Evolutionary conservation across 2,888 invertebrate genomes (phyloP).

Genomic region (Caprella mutica): DNA sequence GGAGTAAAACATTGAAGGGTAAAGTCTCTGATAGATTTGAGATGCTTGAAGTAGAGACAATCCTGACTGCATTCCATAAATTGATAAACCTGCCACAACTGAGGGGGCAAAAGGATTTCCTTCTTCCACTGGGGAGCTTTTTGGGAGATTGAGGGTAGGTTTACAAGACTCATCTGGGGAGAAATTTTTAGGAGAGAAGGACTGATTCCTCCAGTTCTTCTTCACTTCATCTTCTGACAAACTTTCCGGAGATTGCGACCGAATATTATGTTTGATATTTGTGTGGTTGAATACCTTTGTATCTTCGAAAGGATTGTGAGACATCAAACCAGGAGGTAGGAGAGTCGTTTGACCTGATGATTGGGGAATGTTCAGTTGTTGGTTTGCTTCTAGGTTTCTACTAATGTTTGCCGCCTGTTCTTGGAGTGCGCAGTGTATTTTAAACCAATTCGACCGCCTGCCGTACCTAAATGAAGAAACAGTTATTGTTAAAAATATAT

Average conservation of each 20-base stretch:
- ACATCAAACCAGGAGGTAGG: slow-evolving; percentile 23
- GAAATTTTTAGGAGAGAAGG: too few relatives aligned
- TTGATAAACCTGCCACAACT: slow-evolving; percentile 10
- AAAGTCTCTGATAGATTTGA: slow-evolving; percentile 29
- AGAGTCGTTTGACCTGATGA: slow-evolving; percentile 26
- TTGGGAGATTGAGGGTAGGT: too few relatives aligned
- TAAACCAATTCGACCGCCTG: slow-evolving; percentile 83
- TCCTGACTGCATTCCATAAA: slow-evolving; percentile 30
- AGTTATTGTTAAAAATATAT: too few relatives aligned
- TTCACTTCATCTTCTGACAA: background rate
- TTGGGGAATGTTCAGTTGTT: slow-evolving; percentile 13
- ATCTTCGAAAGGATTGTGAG: slow-evolving; percentile 24
- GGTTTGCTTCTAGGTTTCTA: slow-evolving; percentile 15
- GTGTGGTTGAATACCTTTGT: slow-evolving; percentile 21
- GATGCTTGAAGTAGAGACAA: slow-evolving; percentile 32
- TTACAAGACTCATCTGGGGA: too few relatives aligned
- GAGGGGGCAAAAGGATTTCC: background rate
- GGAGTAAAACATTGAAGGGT: slow-evolving; percentile 26
- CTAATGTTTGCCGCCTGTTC: slow-evolving; percentile 48
- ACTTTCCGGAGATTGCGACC: background rate
- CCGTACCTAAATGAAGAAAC: slow-evolving; percentile 53
- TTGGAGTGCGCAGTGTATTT: slow-evolving; percentile 77
- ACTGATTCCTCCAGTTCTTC: too few relatives aligned
- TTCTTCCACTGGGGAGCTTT: too few relatives aligned
- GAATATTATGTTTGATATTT: too few relatives aligned